Evolutionary conservation across 2,797 vertebrate genomes (phyloP), one percentile per base, ranked within the genome.

Genomic region (Heteromormyrus szaboi): DNA sequence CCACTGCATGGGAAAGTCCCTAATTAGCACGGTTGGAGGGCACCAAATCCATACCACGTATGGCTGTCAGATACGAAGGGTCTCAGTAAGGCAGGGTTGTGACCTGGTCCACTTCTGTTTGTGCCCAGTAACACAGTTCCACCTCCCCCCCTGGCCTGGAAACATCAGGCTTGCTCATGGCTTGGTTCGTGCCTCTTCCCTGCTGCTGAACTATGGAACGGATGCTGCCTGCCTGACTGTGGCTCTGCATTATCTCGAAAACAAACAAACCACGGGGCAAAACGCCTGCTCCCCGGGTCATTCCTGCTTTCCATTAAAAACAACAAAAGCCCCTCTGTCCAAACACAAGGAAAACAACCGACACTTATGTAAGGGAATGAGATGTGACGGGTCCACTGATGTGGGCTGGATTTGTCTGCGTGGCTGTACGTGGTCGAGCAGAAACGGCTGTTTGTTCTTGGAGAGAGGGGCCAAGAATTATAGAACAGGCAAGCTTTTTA

Each of bases 331-430:
- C 44, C 50, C 79, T 89, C 85, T 62, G 89, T 89, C 89, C 65
- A 22, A 62, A 84, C 72, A 81, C 51, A 84, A 83, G 76, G 25
- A 72, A 46, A 87, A 83, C 76, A 51, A 81, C 72, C 29, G n/a
- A 48, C 51, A 50, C 25, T 89, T 89, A 89, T 53, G 62, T 68
- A 89, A 89, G 89, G 33, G 59, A 14, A 6, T 54, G 76, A 89
- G 79, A 89, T 89, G 53, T 88, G 83, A 89, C 29, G 59, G 81
- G 46, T 89, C 88, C 85, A 59, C 88, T 89, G 88, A 89, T 89
- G 81, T 50, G 9, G 59, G 65, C 22, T 17, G 59, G 65, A 72
- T 46, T 72, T 33, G 68, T 87, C 72, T 33, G 14, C 44, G 85
- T n/a, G 51, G 48, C 53, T 25, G 37, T 85, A 65, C 53, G 25